Evolutionary conservation across 2,113 vertebrate species (phyloP).

Genomic region (Serilophus lunatus): DNA sequence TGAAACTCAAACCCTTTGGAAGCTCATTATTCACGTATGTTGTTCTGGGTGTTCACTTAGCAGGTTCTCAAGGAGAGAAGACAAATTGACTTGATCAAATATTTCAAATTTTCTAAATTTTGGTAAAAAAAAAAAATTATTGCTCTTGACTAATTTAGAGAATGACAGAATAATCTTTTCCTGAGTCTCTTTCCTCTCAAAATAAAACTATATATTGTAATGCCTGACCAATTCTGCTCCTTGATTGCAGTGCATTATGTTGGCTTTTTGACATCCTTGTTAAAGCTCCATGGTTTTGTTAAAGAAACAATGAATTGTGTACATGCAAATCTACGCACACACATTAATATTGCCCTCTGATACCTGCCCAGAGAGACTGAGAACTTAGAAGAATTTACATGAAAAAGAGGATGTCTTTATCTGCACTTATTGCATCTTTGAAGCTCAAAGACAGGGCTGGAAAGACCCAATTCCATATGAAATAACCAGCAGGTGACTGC

Average conservation of each 20-base stretch:
- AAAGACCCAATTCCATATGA: background rate
- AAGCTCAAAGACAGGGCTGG: background rate
- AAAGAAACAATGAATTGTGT: background rate
- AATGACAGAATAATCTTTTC: background rate
- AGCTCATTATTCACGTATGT: background rate
- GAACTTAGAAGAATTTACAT: background rate
- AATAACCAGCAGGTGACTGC: background rate
- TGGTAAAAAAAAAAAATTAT: background rate
- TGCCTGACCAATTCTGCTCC: background rate
- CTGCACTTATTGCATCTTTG: background rate
- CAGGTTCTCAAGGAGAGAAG: background rate
- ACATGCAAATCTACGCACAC: background rate
- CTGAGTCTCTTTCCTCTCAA: background rate
- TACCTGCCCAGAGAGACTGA: background rate
- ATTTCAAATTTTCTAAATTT: background rate
- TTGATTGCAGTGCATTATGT: background rate
- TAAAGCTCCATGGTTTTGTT: background rate
- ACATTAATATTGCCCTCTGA: background rate
- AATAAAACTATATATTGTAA: background rate
- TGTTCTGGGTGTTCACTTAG: background rate
- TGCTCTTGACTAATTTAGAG: background rate
- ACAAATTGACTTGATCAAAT: background rate
- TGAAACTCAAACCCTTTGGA: background rate
- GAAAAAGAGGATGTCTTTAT: background rate
- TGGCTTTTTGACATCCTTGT: background rate